Percentiles rank a stretch among this genome's conserved stretches.
Evolutionary conservation across 2,113 vertebrate species (phyloP).

Genomic region (Scomber colias): DNA sequence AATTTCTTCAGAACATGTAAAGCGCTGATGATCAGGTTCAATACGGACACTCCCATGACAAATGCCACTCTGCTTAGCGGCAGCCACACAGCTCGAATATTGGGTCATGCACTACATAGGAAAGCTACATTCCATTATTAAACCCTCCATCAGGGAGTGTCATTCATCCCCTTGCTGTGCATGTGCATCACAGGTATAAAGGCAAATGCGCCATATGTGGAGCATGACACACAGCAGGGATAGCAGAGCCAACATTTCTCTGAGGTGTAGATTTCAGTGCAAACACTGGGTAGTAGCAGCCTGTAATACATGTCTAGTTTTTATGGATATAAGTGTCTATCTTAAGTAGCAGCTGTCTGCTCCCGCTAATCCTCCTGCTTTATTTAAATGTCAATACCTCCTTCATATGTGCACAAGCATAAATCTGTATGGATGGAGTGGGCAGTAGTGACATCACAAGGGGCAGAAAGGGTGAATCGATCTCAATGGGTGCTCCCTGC

Average conservation of each 20-base stretch:
- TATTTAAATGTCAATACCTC: slow-evolving; percentile 79
- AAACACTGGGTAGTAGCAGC: slow-evolving; percentile 27
- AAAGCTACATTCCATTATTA: slow-evolving; percentile 37
- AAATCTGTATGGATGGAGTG: slow-evolving; percentile 59
- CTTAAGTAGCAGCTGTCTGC: slow-evolving; percentile 71
- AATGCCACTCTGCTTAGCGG: slow-evolving; percentile 35
- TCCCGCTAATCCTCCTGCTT: slow-evolving; percentile 67
- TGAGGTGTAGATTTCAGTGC: slow-evolving; percentile 36
- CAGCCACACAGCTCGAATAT: slow-evolving; percentile 14
- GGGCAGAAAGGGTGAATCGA: slow-evolving; percentile 45
- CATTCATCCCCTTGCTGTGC: slow-evolving; percentile 6
- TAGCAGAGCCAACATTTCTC: slow-evolving; percentile 10
- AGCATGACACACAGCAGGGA: slow-evolving; percentile 25
- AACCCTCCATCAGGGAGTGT: background rate
- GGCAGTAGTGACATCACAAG: slow-evolving; percentile 48
- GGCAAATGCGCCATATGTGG: slow-evolving; percentile 28
- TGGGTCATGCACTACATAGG: slow-evolving; percentile 26
- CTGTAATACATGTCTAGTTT: slow-evolving; percentile 52
- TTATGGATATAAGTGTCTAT: slow-evolving; percentile 73
- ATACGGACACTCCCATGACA: slow-evolving; percentile 28
- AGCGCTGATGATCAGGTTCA: slow-evolving; percentile 48
- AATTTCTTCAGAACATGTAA: slow-evolving; percentile 62
- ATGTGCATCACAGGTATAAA: slow-evolving; percentile 16
- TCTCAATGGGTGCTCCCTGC: slow-evolving; percentile 26
- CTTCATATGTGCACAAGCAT: slow-evolving; percentile 65